Percentiles rank a stretch among this genome's conserved stretches.
Conservation (phyloP, 2,113 vertebrate species). For the Vulpes ferrilata region DNA sequence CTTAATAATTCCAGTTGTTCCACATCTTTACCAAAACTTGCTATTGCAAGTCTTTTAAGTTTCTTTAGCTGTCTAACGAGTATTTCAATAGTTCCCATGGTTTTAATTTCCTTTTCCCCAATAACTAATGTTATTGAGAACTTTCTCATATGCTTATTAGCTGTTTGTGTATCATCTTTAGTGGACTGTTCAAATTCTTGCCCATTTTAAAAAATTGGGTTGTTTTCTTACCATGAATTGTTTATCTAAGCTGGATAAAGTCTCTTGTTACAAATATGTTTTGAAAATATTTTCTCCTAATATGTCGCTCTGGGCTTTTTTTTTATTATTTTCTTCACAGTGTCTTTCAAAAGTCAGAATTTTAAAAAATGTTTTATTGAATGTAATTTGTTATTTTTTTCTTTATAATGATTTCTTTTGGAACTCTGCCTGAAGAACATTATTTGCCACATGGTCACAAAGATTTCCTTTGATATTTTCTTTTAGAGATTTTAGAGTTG, state of each 20-base stretch:
- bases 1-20: background rate
- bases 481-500: background rate
- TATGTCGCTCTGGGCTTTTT: background rate
- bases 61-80: background rate
- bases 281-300: background rate
- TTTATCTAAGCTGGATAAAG: background rate
- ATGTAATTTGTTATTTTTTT: background rate
- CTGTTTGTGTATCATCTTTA: background rate
- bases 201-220: background rate
- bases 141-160: background rate
- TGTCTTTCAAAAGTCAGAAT: background rate
- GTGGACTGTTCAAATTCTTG: background rate
- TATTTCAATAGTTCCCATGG: background rate
- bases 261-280: background rate
- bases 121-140: background rate
- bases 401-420: background rate
- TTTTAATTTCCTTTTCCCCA: background rate
- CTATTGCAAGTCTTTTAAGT: background rate
- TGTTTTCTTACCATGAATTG: background rate
- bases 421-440: background rate
- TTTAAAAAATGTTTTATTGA: background rate
- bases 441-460: background rate
- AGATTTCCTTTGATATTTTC: background rate
- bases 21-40: background rate
- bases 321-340: background rate